Base-by-base conservation (phyloP, 2,797 vertebrate species). In the Picus viridis region DNA sequence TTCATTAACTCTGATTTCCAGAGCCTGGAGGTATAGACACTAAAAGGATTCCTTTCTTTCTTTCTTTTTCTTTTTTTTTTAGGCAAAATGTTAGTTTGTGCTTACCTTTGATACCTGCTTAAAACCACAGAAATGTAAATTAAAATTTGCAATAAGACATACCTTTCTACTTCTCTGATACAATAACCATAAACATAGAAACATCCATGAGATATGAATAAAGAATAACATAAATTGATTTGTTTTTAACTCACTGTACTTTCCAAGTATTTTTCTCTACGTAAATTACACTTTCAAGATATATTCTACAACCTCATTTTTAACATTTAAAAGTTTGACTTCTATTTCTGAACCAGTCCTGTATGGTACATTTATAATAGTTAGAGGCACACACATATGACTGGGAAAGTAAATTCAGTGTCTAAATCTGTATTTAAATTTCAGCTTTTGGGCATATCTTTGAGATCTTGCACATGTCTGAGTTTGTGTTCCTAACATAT, bases 1-100 rank as follows among this genome's bases (percentile, higher is more conserved):
- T 92, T 95, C 0, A 0, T 83, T 94, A 91, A 78, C 23, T 92
- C 58, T 85, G 62, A 67, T 82, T 84, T 86, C 75, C 91, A 69
- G 47, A 86, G 65, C 36, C 65, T 61, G 19, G 4, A 83, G 72
- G 6, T 83, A 80, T 9, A 83, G 39, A 71, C 75, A 36, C 61
- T 88, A 56, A 88, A 91, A 89, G 17, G 43, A 59, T 39, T 72
- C 59, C 15, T 51, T 26, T 19, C 9, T 13, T 4, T 5, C 6
- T 58, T 20, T 69, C 85, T 62, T 7, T 51, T 26, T 17, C 8
- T 13, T 4, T 5, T 6, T 58, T 87, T 88, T 90, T 68, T 30
- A 76, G 79, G 70, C 45, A 36, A 61, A 81, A 41, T 6, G 71
- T 78, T 10, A 49, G 16, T 76, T 88, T 91, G 26, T 92, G 16